These are phyloP conservation scores for Xestia sexstrigata DNA, from an alignment of 2,888 invertebrate genomes.

Conservation along the genomic window DNA sequence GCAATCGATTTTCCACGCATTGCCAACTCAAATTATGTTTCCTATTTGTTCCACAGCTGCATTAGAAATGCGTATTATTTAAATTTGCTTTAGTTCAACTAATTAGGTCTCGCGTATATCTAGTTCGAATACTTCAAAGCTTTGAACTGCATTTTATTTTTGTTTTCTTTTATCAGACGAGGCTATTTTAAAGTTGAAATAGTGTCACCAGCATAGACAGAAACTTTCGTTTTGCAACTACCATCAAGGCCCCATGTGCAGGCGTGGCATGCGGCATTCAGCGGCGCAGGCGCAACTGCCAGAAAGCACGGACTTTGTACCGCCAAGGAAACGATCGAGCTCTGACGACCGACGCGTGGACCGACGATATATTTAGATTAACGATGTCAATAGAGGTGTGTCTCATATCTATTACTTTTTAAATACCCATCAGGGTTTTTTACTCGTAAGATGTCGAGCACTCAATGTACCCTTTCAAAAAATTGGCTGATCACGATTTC, in stretches of 20 bases:
- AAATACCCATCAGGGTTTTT: conserved; percentile 25
- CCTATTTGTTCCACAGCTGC: conserved; percentile 30
- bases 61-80: not conserved
- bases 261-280: conserved; percentile 29
- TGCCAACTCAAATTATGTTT: conserved; percentile 22
- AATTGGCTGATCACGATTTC: not conserved
- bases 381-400: conserved; percentile 61
- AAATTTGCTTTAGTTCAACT: conserved; percentile 5
- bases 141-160: conserved; percentile 2
- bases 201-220: conserved; percentile 18
- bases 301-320: conserved; percentile 58
- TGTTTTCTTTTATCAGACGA: not conserved
- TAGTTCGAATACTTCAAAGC: not conserved
- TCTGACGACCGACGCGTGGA: conserved; percentile 23
- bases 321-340: conserved; percentile 49
- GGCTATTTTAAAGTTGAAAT: conserved; percentile 14
- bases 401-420: conserved; percentile 50
- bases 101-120: not conserved
- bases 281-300: conserved; percentile 37
- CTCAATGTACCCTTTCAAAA: conserved; percentile 17
- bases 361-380: conserved; percentile 64
- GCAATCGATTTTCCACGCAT: conserved; percentile 48
- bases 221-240: conserved; percentile 42
- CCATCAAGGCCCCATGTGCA: conserved; percentile 45
- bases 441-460: not conserved